phyloP scores from a whole-genome alignment of 64 coral and sea anemone genomes.

The Pocillopora verrucosa region DNA sequence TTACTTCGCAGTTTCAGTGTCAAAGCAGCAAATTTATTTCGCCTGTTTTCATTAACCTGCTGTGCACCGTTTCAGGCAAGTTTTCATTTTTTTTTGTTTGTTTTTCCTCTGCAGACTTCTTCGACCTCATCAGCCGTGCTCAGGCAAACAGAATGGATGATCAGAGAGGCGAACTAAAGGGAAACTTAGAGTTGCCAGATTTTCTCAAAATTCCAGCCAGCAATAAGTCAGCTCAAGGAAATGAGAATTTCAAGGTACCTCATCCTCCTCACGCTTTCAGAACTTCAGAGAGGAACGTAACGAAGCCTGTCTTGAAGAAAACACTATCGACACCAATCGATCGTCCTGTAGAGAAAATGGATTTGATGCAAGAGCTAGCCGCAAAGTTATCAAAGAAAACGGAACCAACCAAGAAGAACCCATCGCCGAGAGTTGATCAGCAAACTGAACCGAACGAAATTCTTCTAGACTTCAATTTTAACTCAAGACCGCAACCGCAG shows the following conservation, averaged over 20 bases:
- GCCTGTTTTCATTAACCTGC: background rate
- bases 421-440: background rate
- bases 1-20: background rate
- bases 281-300: background rate
- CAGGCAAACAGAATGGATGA: constrained; percentile 89
- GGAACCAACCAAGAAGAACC: constrained; percentile 20
- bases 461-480: constrained; percentile 33
- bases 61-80: background rate
- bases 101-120: constrained; percentile 65
- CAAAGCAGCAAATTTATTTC: background rate
- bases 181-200: constrained; percentile 79
- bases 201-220: constrained; percentile 58
- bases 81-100: background rate
- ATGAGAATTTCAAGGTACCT: background rate
- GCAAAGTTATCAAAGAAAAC: constrained; percentile 29
- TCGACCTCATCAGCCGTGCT: constrained; percentile 77
- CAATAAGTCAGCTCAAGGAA: background rate
- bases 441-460: constrained; percentile 5
- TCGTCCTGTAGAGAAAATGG: constrained; percentile 4
- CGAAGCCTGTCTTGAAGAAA: constrained; percentile 43
- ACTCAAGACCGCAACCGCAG: background rate
- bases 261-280: constrained; percentile 17
- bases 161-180: constrained; percentile 78
- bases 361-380: constrained; percentile 56
- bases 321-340: constrained; percentile 62